Evolutionary conservation across 2,797 vertebrate species (phyloP), one percentile per base, ranked within the genome.

Genomic region (Sebastes steindachneri): DNA sequence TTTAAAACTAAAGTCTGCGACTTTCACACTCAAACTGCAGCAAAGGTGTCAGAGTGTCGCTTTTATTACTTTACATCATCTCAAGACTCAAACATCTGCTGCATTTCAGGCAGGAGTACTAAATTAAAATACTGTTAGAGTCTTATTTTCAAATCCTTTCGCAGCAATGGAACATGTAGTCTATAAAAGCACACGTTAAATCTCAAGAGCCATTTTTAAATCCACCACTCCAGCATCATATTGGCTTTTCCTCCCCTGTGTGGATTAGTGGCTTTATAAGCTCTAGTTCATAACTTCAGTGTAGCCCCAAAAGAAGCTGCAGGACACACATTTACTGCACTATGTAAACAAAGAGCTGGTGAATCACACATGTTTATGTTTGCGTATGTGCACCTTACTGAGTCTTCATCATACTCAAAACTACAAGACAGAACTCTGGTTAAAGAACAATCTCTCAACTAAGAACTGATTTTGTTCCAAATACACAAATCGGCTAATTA

Each of bases 211-310:
- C 35, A n/a, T 35, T 73, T 79, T n/a, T 54, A 58, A 71, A 77
- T 70, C 48, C 59, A 70, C 41, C 21, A 57, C 67, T 67, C 25
- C 29, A 10, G 1, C 76, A 66, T 70, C 26, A 51, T 35, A 48
- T 68, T 70, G 45, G 59, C 55, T 70, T 77, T 63, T 58, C 17
- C 21, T 72, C 11, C 35, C 37, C n/a, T 62, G 33, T 60, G 33
- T 60, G 68, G 75, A 87, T 81, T 66, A 73, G 57, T 17, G 51
- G 19, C 9, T 79, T 84, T 51, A 66, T 75, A 65, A 69, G 12
- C 41, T 54, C 12, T 8, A 21, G 33, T 28, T 76, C 41, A 54
- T 54, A 71, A 21, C 45, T 45, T 75, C 69, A 58, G 67, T n/a
- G 5, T 55, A 51, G 12, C 3, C 57, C 9, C 15, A 41, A 37